Base-by-base conservation (phyloP, 35 echinoderm and acorn worm species). In the Chiridota heheva region DNA sequence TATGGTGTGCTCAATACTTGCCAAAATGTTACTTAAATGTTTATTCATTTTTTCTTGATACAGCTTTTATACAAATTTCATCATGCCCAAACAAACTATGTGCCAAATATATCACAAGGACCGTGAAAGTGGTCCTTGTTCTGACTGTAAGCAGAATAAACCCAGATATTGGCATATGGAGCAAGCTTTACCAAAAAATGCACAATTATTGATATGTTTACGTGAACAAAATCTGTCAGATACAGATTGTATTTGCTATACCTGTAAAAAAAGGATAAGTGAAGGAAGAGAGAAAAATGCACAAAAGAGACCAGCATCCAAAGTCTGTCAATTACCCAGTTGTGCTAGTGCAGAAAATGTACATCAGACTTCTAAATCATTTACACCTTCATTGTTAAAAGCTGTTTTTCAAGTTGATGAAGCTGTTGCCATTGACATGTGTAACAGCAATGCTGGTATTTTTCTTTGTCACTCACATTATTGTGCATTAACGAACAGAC, bases 401-500 rank as follows among this genome's bases (percentile, higher is more conserved):
- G 18, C 70, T 15, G 24, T 51, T 18, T 74, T 73, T 73, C 2
- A 28, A 34, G 1, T 73, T 13, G 42, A 73, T 15, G 33, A 41
- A 20, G 2, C 4, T 25, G 24, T 28, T 73, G 40, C 70, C 5
- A 10, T 73, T 49, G 45, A 51, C 1, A 32, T 25, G 22, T 74
- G 70, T 44, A 44, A 27, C 6, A 49, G 25, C 36, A 10, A 27
- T 51, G 27, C 44, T 8, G 68, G 0, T 27, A 73, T 73, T 18
- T 73, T 53, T 30, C 42, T 74, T 16, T 74, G 70, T 17, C 46
- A 74, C 28, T 51, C 44, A 33, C 70, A 74, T 74, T 74, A 74
- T 31, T 51, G 44, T 17, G 27, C 18, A 47, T 31, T 74, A 28
- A 74, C 70, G 37, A 51, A 74, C 28, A 74, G 70, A 26, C 47